Evolutionary conservation across 2,113 vertebrate genomes (phyloP).

Genomic region (Chauna torquata): DNA sequence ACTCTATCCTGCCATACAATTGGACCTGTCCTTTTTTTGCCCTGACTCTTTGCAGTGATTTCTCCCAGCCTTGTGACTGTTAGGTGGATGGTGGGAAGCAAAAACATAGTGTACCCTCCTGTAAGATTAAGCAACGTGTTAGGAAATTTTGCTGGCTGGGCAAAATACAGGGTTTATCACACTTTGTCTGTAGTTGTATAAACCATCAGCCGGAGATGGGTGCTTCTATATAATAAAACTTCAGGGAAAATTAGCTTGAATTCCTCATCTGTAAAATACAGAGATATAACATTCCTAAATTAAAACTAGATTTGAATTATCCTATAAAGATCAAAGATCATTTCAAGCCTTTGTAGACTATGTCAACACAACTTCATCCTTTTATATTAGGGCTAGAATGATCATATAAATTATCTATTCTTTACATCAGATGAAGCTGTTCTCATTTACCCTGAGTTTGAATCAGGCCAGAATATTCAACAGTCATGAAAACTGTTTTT

Average conservation of each 20-base stretch:
- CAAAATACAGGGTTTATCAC: slow-evolving; percentile 18
- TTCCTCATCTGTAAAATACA: neutral
- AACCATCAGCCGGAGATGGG: neutral
- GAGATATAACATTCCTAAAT: neutral
- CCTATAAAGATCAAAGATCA: neutral
- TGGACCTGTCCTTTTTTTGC: neutral
- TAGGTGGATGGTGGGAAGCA: neutral
- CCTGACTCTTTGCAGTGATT: neutral
- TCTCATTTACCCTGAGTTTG: neutral
- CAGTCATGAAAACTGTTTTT: neutral
- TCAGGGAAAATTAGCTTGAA: neutral
- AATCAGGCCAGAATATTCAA: neutral
- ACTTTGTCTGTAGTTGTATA: neutral
- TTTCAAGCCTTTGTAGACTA: neutral
- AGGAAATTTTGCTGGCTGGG: slow-evolving; percentile 4
- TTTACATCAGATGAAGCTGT: neutral
- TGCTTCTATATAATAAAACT: neutral
- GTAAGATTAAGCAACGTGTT: neutral
- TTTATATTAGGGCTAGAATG: neutral
- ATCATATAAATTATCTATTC: neutral
- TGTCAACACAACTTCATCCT: neutral
- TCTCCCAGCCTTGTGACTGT: neutral
- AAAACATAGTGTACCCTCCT: neutral
- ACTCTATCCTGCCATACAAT: neutral
- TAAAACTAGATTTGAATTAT: neutral